Evolutionary conservation across 2,797 vertebrate species (phyloP), one percentile per base, ranked within the genome.

Genomic region (Ptychobarbus kaznakovi): DNA sequence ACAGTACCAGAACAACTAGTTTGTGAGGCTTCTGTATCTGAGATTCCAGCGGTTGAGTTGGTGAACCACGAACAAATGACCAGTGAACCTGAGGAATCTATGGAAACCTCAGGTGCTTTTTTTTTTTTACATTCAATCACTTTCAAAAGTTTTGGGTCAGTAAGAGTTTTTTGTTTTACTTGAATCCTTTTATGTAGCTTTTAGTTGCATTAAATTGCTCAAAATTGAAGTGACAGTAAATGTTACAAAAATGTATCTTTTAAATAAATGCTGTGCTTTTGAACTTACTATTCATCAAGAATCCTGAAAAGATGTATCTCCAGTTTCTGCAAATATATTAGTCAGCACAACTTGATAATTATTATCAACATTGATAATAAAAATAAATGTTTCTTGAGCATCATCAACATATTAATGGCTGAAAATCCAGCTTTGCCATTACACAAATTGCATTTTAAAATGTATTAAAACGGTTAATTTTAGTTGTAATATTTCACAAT

Each of bases 31-130:
- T 81, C 56, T 42, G 51, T n/a, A 3, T 63, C 63, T 51, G 49
- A 83, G 51, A 35, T 51, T 73, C 32, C 51, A 61, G 68, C 13
- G 2, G 28, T 18, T 1, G 78, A 83, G 10, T 51, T 84, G n/a
- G 63, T 53, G 1, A 61, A 53, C 81, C 65, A 87, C 68, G 81
- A 91, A 18, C 90, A 90, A 53, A 86, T 89, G 56, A 72, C 90
- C 89, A 92, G 91, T 94, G 81, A 88, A 72, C 44, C 73, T n/a
- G 76, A 85, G 4, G 75, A 82, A 51, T 51, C 69, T 22, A 65
- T 85, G 89, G 88, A 90, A 69, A 82, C 80, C 0, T 86, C 84
- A 72, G 88, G 90, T 91, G 70, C 3, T 42, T 42, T n/a, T 28
- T 6, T 2, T 12, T 84, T 44, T 18, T n/a, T 18, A 49, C n/a